Evolutionary conservation across 2,113 vertebrate species (phyloP), one percentile per base, ranked within the genome.

Genomic region (Felis chaus): DNA sequence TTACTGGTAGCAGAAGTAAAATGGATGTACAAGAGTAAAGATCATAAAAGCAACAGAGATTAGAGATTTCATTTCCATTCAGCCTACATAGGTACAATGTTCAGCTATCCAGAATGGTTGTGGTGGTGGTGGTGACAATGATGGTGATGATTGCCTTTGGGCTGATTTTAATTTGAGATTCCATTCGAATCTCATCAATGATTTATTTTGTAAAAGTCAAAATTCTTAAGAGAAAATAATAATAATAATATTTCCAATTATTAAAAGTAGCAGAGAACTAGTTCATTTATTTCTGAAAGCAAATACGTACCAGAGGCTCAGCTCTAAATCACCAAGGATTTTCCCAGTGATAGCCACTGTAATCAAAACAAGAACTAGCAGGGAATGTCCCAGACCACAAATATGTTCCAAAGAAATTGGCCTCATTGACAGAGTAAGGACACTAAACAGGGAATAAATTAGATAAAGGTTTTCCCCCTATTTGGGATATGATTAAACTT

Each of bases 1-100:
- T 98, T 98, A 95, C 97, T 98, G 94, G 97, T 96, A 98, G 96
- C 55, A 94, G 57, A 89, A 36, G 61, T 68, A 81, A 91, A 94
- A 79, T 94, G 45, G 81, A 89, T 73, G 21, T 48, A 61, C 9
- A 39, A n/a, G 13, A 61, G 80, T 82, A 92, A 48, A 89, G 87
- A 87, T 33, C 68, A 81, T 78, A 50, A 63, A 89, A 84, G 11
- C 29, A 13, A 31, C 25, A n/a, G 25, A 65, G 73, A 16, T 96
- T 41, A 93, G 96, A 89, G 18, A 92, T 95, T 97, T 91, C 79
- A 95, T 86, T 73, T 63, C 97, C 89, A 73, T 5, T 97, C 94
- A 85, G 68, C 90, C 83, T 97, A 84, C 90, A 81, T 4, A 91
- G 80, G 66, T 96, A 66, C 19, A 25, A 4, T 19, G 7, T 23